Base-by-base conservation (phyloP, 2,888 invertebrate species). In the Euplagia quadripunctaria region DNA sequence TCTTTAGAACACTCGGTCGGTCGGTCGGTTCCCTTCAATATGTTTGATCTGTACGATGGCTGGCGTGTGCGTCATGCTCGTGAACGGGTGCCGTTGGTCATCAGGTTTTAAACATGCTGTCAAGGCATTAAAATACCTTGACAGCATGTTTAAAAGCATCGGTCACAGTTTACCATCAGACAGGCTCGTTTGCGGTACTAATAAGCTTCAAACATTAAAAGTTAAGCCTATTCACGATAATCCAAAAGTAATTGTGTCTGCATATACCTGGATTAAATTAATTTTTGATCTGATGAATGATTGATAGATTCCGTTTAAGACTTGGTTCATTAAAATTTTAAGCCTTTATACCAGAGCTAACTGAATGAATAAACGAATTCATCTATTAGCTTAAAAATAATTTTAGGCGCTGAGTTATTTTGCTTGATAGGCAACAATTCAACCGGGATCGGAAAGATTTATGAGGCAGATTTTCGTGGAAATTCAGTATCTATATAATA, bases 221-320 rank as follows among this genome's bases (percentile, higher is more conserved):
- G 9, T 8, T 8, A 46, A 46, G n/a, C 77, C 75, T 73, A 80
- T 72, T 75, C 74, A 72, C 70, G 61, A 71, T 83, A 78, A 85
- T 84, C 79, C 64, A 61, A 73, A 81, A 79, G 76, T 82, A 80
- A 84, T 85, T 82, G 79, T 79, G 79, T 77, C 63, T 61, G 71
- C 66, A 79, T 77, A 81, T 77, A 72, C n/a, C n/a, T n/a, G n/a
- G 65, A 71, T 71, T 58, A 82, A 83, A 82, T 79, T 82, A 83
- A 83, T 83, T 82, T 82, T 83, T 83, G 74, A 76, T 80, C 66
- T 76, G 70, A 77, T 82, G 77, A 71, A 75, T 76, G 65, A 20
- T 12, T 74, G 80, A 7, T 73, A 1, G 7, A 52, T 52, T 82
- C 80, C 64, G 0, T 11, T 76, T 83, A 3, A 58, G 14, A 12